A percentile compares a stretch with the other conserved stretches of the same genome.
These are phyloP conservation scores for Caenorhabditis drosophilae DNA, from an alignment of 2,888 invertebrate genomes.

Conservation along the genomic window DNA sequence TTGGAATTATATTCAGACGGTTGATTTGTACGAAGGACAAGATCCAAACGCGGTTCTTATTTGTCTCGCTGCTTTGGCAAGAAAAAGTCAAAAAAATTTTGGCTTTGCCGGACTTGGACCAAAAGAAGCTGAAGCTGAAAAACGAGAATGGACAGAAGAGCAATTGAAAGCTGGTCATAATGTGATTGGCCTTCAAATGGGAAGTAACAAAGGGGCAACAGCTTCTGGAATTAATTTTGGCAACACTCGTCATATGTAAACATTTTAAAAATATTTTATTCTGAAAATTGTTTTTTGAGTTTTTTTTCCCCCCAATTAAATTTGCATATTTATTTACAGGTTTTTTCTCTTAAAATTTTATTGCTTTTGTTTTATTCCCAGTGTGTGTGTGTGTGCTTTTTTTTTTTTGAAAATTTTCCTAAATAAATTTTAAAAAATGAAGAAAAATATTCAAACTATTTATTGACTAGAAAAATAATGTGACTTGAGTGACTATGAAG, in stretches of 20 bases:
- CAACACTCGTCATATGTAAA: constrained; percentile 83
- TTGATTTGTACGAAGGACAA: constrained; percentile 87
- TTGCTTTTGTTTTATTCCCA: too few relatives aligned
- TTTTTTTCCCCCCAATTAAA: too few relatives aligned
- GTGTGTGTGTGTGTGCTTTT: too few relatives aligned
- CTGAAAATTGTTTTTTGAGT: not conserved
- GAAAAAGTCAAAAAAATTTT: constrained; percentile 75
- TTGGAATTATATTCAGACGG: constrained; percentile 93
- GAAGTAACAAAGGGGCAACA: constrained; percentile 95
- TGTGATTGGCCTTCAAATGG: constrained; percentile 85
- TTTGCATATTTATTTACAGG: too few relatives aligned
- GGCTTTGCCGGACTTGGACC: constrained; percentile 55
- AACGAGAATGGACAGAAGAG: constrained; percentile 89
- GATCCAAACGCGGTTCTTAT: constrained; percentile 94
- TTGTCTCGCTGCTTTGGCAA: constrained; percentile 89
- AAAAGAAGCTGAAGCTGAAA: constrained; percentile 88
- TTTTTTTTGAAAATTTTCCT: too few relatives aligned
- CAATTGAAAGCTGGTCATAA: constrained; percentile 77
- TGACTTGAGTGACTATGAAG: too few relatives aligned
- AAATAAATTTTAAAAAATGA: too few relatives aligned
- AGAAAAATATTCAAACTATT: too few relatives aligned
- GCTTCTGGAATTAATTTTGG: constrained; percentile 96
- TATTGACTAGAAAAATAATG: too few relatives aligned
- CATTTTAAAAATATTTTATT: not conserved
- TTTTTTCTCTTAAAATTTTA: too few relatives aligned